Conservation (phyloP, 2,888 invertebrate species). For the Apodemia mormo region DNA sequence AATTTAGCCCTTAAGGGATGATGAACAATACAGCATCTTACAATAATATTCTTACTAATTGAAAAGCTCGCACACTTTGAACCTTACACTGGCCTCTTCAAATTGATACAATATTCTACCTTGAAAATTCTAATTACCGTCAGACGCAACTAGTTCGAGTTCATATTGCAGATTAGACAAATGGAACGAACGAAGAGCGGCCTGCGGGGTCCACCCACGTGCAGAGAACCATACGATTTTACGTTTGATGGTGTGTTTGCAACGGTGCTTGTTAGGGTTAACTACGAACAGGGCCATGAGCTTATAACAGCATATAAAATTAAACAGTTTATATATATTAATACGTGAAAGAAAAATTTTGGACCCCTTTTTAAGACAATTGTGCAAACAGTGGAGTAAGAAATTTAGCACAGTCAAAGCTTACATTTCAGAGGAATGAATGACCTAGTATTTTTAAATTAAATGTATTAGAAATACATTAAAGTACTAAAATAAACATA, state of each 20-base stretch:
- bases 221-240: constrained; percentile 48
- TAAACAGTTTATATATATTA: too few species aligned
- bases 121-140: constrained; percentile 36
- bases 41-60: neutral
- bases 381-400: too few species aligned
- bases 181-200: constrained; percentile 30
- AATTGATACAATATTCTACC: constrained; percentile 21
- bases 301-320: too few species aligned
- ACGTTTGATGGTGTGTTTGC: constrained; percentile 58
- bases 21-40: neutral
- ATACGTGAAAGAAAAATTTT: too few species aligned
- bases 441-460: too few species aligned
- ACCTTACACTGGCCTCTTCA: neutral
- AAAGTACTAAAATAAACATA: too few species aligned
- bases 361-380: too few species aligned
- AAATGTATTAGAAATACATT: too few species aligned
- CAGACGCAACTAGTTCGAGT: constrained; percentile 32
- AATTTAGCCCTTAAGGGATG: neutral
- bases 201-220: constrained; percentile 67
- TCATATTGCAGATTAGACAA: constrained; percentile 40
- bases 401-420: too few species aligned
- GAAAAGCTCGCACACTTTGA: neutral
- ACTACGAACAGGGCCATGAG: too few species aligned
- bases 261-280: constrained; percentile 36
- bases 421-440: too few species aligned